Evolutionary conservation across 2,113 vertebrate genomes (phyloP), one percentile per base, ranked within the genome.

Genomic region (Dipodomys stephensi): DNA sequence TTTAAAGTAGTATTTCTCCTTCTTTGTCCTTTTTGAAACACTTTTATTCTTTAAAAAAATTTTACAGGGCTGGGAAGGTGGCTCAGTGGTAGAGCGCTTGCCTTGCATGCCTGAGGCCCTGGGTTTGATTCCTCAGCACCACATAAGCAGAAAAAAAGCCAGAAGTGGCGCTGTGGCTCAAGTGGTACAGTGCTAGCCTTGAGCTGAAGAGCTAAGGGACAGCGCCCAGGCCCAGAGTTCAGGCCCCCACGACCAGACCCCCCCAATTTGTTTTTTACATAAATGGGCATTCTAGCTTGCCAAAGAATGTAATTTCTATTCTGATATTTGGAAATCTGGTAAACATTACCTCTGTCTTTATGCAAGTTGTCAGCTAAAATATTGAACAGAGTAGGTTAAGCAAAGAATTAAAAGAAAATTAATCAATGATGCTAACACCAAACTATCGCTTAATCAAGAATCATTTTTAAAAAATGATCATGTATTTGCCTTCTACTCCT

Each of bases 271-370:
- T 39, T 39, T 92, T 69, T 85, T 30, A 27, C 32, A 67, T 57
- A 57, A 57, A 16, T 74, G 74, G 28, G 1, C 18, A 39, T 73
- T 90, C 46, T 67, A 13, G 72, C 60, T 11, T 90, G 8, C 74
- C 69, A 82, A 84, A 84, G 46, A 67, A 78, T 7, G 57, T 91
- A 27, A 81, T 32, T 77, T 87, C 30, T 65, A 46, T 53, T 57
- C 57, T 74, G 19, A 69, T 83, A 69, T 90, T 84, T 92, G 32
- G 11, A 92, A 92, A 79, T 71, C 39, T 86, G 67, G 79, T 83
- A 62, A 92, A 65, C 44, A 30, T 35, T 83, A 44, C 57, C 27
- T 93, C 3, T 28, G 27, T 76, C n/a, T 82, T n/a, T 73, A 32
- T 39, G 8, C 65, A 91, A 69, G 4, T 88, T 1, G 1, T 71